Evolutionary conservation across 2,888 invertebrate genomes (phyloP).

Genomic region (Agonopterix alstromeriana): DNA sequence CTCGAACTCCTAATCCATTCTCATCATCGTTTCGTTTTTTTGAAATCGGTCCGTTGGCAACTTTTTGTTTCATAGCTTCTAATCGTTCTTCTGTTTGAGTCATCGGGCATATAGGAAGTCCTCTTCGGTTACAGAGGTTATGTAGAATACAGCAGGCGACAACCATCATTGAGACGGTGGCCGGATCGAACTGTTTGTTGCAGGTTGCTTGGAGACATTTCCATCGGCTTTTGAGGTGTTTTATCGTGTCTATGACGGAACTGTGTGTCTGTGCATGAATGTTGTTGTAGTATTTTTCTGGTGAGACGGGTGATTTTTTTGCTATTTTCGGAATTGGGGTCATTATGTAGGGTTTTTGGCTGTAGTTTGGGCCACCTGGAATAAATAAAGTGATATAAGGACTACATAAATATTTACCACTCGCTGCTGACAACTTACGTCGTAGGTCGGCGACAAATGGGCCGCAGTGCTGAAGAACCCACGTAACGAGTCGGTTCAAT

Average conservation of each 20-base stretch:
- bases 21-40: conserved; percentile 46
- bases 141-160: conserved; percentile 57
- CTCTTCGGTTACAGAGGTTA: conserved; percentile 48
- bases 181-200: conserved; percentile 60
- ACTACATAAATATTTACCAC: no score
- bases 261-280: conserved; percentile 44
- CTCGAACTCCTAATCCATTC: conserved; percentile 36
- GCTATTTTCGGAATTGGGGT: conserved; percentile 60
- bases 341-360: conserved; percentile 57
- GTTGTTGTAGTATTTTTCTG: conserved; percentile 58
- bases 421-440: no score
- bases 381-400: conserved; percentile 3
- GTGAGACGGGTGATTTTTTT: conserved; percentile 59
- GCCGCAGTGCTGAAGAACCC: no score
- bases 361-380: conserved; percentile 56
- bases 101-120: conserved; percentile 42
- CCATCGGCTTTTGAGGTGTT: conserved; percentile 62
- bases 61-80: conserved; percentile 64
- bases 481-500: no score
- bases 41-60: conserved; percentile 55
- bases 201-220: conserved; percentile 62
- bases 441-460: no score
- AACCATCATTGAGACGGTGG: conserved; percentile 48
- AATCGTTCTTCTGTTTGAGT: conserved; percentile 55
- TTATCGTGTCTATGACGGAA: conserved; percentile 47